Evolutionary conservation across 2,113 vertebrate genomes (phyloP).

Genomic region (Scomber colias): DNA sequence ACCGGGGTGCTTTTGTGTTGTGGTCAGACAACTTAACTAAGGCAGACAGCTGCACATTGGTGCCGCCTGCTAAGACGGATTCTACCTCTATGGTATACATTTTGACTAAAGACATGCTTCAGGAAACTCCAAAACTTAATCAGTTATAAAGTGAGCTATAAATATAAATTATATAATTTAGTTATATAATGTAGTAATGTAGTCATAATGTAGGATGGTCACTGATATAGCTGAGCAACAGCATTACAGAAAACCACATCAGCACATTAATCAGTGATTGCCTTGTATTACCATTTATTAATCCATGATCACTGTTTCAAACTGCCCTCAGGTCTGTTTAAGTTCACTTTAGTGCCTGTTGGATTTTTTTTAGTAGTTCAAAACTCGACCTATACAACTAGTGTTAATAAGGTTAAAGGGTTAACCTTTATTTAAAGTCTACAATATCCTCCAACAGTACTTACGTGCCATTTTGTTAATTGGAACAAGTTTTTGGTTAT

Average conservation of each 20-base stretch:
- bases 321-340: not conserved
- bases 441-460: too few relatives aligned
- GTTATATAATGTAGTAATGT: too few relatives aligned
- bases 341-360: not conserved
- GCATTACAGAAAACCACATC: too few relatives aligned
- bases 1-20: conserved; percentile 56
- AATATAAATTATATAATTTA: not conserved
- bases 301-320: not conserved
- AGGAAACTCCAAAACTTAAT: not conserved
- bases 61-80: not conserved
- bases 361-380: not conserved
- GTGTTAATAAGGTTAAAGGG: not conserved
- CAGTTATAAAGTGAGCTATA: not conserved
- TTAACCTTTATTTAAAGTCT: too few relatives aligned
- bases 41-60: conserved; percentile 33
- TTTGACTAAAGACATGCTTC: not conserved
- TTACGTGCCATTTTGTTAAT: too few relatives aligned
- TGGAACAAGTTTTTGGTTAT: too few relatives aligned
- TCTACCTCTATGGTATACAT: not conserved
- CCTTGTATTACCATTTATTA: not conserved
- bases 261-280: not conserved
- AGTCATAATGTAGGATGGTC: too few relatives aligned
- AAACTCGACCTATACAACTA: not conserved
- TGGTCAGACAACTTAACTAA: conserved; percentile 56
- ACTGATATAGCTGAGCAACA: too few relatives aligned